These are phyloP conservation scores for Crossocerus cetratus DNA, from an alignment of 2,888 invertebrate genomes.

Conservation along the genomic window DNA sequence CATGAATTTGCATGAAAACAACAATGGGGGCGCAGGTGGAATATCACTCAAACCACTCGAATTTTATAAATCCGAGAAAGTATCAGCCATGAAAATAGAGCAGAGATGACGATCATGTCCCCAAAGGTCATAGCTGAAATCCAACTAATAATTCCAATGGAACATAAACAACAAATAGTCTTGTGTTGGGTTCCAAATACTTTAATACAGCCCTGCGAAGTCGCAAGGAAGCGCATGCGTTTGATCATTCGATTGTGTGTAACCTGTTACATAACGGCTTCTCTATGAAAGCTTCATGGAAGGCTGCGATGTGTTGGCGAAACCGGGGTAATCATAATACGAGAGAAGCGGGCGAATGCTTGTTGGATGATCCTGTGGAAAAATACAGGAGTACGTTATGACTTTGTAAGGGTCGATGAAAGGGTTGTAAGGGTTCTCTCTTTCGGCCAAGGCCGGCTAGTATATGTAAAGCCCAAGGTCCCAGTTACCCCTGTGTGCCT, in stretches of 20 bases:
- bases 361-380: constrained; percentile 34
- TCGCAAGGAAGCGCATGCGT: constrained; percentile 23
- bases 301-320: not conserved
- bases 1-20: no score
- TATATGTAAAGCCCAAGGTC: no score
- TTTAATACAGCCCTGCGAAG: not conserved
- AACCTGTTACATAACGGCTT: constrained; percentile 16
- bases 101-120: no score
- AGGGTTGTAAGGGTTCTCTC: constrained; percentile 12
- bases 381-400: constrained; percentile 38
- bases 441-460: no score
- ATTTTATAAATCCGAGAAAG: no score
- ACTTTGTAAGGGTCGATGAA: constrained; percentile 14
- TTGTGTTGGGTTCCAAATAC: no score
- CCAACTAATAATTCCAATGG: not conserved
- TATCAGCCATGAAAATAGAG: no score
- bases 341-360: constrained; percentile 13
- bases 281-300: not conserved
- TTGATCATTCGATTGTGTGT: not conserved
- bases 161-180: not conserved
- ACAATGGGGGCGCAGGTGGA: no score
- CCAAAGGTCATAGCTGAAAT: no score
- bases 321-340: not conserved
- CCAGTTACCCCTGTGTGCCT: no score
- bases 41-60: no score